These are phyloP conservation scores for Carlito syrichta DNA, from an alignment of 2,113 vertebrate genomes.

Conservation along the genomic window DNA sequence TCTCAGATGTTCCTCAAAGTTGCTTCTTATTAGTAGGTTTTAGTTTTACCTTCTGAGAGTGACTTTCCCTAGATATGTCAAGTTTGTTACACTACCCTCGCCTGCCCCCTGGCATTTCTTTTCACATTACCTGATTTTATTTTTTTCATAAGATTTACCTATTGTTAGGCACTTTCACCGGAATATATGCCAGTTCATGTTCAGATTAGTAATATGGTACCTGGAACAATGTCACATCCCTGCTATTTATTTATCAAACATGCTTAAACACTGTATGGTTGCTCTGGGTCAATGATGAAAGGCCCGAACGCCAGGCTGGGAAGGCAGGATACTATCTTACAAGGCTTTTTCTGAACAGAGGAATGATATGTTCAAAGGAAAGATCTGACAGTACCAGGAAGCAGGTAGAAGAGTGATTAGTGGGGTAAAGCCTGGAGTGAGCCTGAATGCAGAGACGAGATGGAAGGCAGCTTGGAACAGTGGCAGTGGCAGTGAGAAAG, in stretches of 20 bases:
- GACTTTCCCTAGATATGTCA: not conserved
- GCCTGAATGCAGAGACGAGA: too few relatives aligned
- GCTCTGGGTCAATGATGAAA: not conserved
- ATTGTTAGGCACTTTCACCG: not conserved
- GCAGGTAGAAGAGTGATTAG: not conserved
- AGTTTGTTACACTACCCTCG: too few relatives aligned
- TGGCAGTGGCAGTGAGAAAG: too few relatives aligned
- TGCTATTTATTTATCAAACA: not conserved
- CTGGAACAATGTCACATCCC: too few relatives aligned
- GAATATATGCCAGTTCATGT: fast-evolving
- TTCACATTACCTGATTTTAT: fast-evolving
- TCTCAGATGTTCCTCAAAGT: not conserved
- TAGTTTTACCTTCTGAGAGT: not conserved
- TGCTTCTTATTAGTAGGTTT: fast-evolving
- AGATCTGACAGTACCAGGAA: not conserved
- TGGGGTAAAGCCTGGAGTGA: not conserved
- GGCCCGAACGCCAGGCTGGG: not conserved
- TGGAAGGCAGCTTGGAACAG: not conserved
- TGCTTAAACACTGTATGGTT: not conserved
- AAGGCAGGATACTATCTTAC: not conserved
- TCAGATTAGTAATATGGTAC: fast-evolving
- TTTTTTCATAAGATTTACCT: not conserved
- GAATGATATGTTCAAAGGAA: not conserved
- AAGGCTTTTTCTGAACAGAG: not conserved
- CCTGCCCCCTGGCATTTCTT: too few relatives aligned